These are phyloP conservation scores for Ptycholaimellus sp. DNA, from an alignment of 2,888 invertebrate genomes.

Conservation along the genomic window DNA sequence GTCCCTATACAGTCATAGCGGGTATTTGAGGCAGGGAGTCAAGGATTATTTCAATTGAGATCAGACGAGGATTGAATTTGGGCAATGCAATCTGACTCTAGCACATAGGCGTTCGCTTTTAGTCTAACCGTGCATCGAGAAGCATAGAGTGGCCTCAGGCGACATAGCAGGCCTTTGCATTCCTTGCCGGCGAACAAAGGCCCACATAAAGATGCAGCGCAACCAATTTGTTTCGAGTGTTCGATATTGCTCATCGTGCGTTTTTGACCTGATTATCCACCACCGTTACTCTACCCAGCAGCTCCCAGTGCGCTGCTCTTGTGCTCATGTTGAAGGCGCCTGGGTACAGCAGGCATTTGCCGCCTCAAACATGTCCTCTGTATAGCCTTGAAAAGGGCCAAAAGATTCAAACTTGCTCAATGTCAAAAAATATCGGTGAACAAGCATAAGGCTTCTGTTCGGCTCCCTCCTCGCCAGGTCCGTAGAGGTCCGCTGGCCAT, in stretches of 20 bases:
- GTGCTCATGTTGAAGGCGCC: slow-evolving; percentile 90
- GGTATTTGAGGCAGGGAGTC: no score
- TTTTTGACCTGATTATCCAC: slow-evolving; percentile 48
- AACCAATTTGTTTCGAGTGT: neutral
- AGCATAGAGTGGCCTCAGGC: slow-evolving; percentile 69
- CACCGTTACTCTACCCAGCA: slow-evolving; percentile 54
- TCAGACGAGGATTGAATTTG: no score
- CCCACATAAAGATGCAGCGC: slow-evolving; percentile 40
- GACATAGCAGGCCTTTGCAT: slow-evolving; percentile 44
- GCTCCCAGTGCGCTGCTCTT: slow-evolving; percentile 74
- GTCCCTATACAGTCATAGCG: no score
- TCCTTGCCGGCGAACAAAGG: slow-evolving; percentile 56
- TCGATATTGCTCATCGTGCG: neutral
- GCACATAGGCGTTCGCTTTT: no score
- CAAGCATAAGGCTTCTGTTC: no score
- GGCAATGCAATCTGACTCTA: no score
- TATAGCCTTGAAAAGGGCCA: no score
- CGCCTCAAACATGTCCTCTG: slow-evolving; percentile 36
- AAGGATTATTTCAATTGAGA: no score
- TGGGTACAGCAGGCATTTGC: slow-evolving; percentile 63
- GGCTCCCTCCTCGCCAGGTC: no score
- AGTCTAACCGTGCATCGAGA: slow-evolving; percentile 53
- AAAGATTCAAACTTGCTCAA: no score
- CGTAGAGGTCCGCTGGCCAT: no score
- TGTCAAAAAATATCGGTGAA: no score